Conservation (phyloP, 1,140 invertebrate species). For the Popillia japonica region DNA sequence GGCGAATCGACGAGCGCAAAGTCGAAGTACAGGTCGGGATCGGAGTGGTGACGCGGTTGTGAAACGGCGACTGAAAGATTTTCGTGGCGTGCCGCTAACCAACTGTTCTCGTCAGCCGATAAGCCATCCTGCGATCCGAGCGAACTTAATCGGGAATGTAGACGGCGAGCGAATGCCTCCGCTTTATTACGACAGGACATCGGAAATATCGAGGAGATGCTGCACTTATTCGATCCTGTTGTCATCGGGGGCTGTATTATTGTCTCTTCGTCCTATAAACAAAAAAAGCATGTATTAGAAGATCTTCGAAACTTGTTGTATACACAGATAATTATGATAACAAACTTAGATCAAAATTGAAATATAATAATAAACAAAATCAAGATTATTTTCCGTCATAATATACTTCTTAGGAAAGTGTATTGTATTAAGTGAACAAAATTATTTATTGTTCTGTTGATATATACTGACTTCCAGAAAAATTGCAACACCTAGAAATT, state of each 20-base stretch:
- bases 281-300: neutral
- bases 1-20: conserved; percentile 70
- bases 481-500: too few relatives aligned
- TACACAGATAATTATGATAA: too few relatives aligned
- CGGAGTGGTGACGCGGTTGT: conserved; percentile 63
- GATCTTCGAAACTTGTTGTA: too few relatives aligned
- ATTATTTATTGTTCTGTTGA: too few relatives aligned
- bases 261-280: neutral
- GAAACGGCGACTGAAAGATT: conserved; percentile 52
- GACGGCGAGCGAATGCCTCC: conserved; percentile 78
- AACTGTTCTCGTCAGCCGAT: conserved; percentile 60
- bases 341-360: too few relatives aligned
- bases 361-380: too few relatives aligned
- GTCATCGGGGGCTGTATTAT: conserved; percentile 42
- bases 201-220: conserved; percentile 64
- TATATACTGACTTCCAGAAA: too few relatives aligned
- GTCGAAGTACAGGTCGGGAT: conserved; percentile 68
- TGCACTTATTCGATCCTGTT: conserved; percentile 58
- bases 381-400: too few relatives aligned
- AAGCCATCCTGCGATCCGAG: conserved; percentile 64
- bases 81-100: conserved; percentile 58
- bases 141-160: conserved; percentile 76
- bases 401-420: too few relatives aligned
- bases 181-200: conserved; percentile 80
- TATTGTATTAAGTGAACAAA: too few relatives aligned